These are phyloP conservation scores for Matsumyia berberina DNA, from an alignment of 2,888 invertebrate species.

Conservation along the genomic window DNA sequence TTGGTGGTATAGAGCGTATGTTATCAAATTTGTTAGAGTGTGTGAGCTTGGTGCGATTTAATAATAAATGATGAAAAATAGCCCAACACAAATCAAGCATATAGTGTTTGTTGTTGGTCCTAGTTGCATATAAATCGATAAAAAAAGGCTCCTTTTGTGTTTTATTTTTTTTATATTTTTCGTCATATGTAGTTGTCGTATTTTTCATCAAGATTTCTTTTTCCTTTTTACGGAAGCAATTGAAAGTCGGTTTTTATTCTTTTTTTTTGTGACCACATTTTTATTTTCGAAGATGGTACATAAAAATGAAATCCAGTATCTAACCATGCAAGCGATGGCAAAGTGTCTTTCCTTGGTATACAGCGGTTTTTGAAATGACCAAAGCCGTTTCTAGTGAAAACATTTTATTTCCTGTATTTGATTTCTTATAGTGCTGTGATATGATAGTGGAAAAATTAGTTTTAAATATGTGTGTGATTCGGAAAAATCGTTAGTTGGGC, in stretches of 20 bases:
- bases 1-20: conserved; percentile 55
- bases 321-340: conserved; percentile 49
- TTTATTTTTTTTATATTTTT: conserved; percentile 18
- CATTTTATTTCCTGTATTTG: background rate
- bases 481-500: conserved; percentile 24
- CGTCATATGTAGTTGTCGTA: no score
- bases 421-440: conserved; percentile 53
- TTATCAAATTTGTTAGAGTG: conserved; percentile 71
- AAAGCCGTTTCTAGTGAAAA: conserved; percentile 23
- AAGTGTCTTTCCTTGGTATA: conserved; percentile 35
- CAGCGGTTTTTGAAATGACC: conserved; percentile 34
- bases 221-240: conserved; percentile 64
- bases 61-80: conserved; percentile 77
- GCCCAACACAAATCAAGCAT: conserved; percentile 77
- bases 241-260: conserved; percentile 63
- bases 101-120: conserved; percentile 64
- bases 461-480: conserved; percentile 41
- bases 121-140: conserved; percentile 76
- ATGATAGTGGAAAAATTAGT: conserved; percentile 26
- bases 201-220: conserved; percentile 52
- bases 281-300: conserved; percentile 51
- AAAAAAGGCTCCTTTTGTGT: conserved; percentile 67
- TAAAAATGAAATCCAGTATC: conserved; percentile 36
- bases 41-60: conserved; percentile 73
- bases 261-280: conserved; percentile 24